Base-by-base conservation (phyloP, 2,888 invertebrate genomes). In the Vannuccia rotundouncinata region DNA sequence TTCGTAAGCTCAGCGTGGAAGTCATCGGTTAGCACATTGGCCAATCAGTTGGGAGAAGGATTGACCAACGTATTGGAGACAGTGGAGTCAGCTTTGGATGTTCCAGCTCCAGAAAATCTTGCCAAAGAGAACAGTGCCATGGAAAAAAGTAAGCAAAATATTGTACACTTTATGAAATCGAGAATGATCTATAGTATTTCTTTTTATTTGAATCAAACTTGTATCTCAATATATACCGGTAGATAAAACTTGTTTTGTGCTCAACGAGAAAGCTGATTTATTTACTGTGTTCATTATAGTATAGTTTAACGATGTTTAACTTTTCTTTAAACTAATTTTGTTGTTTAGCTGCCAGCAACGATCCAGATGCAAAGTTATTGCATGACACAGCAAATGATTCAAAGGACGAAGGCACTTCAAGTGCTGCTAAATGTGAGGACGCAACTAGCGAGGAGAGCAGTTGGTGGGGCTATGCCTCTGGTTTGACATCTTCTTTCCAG, bases 31-130 rank as follows among this genome's bases (percentile, higher is more conserved):
- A 91, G 92, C 10, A 92, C 91, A n/a, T 89, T 95, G 78, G 93
- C 93, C 0, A 92, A 89, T 82, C 93, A 93, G 84, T 1, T 82
- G 31, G 93, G 93, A 59, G 92, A 94, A 88, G 93, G 94, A 0
- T 89, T 94, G 81, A 91, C 91, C 81, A 92, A 91, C 77, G 92
- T 93, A 13, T 86, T 95, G 81, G 89, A 89, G 81, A 87, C 88
- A 0, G 89, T 90, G 17, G 95, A 95, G 89, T 91, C 91, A 60
- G 91, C 92, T 17, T 92, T 95, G 45, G 94, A 94, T 0, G 92
- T 92, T 0, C 94, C 94, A 0, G 91, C 93, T 84, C 93, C 95
- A 0, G 92, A 92, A 85, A 92, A 94, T 85, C 84, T 94, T 80
- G 93, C 92, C 0, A 74, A 45, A 59, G 17, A 17, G 10, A 45